Evolutionary conservation across 1,140 invertebrate species (phyloP), one percentile per base, ranked within the genome.

Genomic region (Bathynomus jamesi): DNA sequence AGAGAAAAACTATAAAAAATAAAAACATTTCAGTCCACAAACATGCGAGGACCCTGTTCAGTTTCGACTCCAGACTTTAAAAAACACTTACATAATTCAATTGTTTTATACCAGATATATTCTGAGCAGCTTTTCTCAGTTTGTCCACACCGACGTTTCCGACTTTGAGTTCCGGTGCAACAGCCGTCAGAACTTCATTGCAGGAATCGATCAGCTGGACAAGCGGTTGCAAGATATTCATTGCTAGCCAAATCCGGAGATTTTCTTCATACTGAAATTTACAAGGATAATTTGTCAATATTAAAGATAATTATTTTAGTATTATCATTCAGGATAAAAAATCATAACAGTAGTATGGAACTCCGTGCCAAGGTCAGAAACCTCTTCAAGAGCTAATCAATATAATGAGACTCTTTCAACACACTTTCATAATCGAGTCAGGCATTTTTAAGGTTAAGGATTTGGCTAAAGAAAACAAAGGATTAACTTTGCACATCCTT

Each of bases 101-200:
- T 28, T 74, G 72, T 40, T 74, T 74, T 5, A 74, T 32, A 17
- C 72, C 72, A n/a, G 68, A 70, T 11, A 74, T 74, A 21, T 70
- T 70, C 24, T 77, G 76, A 11, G 67, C 65, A 4, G 76, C 71
- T 80, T 89, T 89, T 69, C 87, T 85, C 2, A 91, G 80, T 72
- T 88, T 84, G 70, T 91, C 89, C 10, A 90, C 78, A 17, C 89
- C 87, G 24, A 89, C 87, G 17, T 30, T 60, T 0, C 75, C 70
- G 28, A 76, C 73, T 67, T 76, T 71, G 40, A 76, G 72, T 61
- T 76, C 75, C n/a, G 75, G 75, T 1, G 75, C 75, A 53, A 65
- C 72, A 21, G 69, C 72, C 46, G 71, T 63, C 30, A 76, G 61
- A 0, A 62, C 67, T 53, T 73, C 68, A 53, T 76, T 76, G 4